phyloP scores from a whole-genome alignment of 2,888 invertebrate genomes.

The Cephus nigrinus region DNA sequence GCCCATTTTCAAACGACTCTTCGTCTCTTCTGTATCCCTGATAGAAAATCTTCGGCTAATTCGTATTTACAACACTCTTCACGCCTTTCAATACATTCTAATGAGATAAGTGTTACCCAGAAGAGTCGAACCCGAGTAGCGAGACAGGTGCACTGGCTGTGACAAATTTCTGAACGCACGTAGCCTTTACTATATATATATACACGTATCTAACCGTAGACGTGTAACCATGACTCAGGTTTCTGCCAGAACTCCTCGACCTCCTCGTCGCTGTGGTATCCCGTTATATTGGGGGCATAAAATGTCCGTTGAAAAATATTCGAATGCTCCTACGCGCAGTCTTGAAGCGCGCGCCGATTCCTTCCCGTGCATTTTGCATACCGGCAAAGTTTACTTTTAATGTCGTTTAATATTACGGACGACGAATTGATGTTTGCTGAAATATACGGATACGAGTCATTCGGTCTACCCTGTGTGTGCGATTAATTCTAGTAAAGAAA shows the following conservation, averaged over 20 bases:
- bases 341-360: too few relatives aligned
- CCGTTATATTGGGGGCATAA: constrained; percentile 34
- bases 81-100: constrained; percentile 47
- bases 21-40: constrained; percentile 46
- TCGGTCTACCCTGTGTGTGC: too few relatives aligned
- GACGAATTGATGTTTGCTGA: too few relatives aligned
- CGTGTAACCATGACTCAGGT: not conserved
- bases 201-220: too few relatives aligned
- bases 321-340: constrained; percentile 14
- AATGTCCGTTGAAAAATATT: constrained; percentile 49
- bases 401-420: too few relatives aligned
- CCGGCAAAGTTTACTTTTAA: too few relatives aligned
- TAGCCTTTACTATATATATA: too few relatives aligned
- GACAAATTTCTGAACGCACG: not conserved
- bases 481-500: too few relatives aligned
- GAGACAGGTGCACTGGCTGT: too few relatives aligned
- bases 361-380: too few relatives aligned
- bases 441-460: too few relatives aligned
- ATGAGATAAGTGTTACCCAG: constrained; percentile 13
- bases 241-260: constrained; percentile 2
- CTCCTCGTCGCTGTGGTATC: constrained; percentile 27
- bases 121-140: too few relatives aligned
- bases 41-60: constrained; percentile 61
- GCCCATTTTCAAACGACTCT: constrained; percentile 35
- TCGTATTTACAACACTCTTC: constrained; percentile 61